These are phyloP conservation scores for Actenoides hombroni DNA, from an alignment of 2,113 vertebrate species.

Conservation along the genomic window DNA sequence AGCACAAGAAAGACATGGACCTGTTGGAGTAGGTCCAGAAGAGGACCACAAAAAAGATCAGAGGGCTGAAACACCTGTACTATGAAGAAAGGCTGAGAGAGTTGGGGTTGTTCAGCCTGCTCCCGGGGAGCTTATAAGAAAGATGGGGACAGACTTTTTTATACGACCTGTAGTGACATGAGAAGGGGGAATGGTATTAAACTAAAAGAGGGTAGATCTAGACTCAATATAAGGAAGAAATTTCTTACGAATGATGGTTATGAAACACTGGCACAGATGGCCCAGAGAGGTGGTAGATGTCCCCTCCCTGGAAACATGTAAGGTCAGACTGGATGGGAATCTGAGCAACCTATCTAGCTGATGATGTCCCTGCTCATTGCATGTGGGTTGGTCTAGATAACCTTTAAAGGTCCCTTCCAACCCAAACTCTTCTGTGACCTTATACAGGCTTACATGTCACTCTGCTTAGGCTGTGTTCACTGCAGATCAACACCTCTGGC, in stretches of 20 bases:
- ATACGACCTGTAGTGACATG: background rate
- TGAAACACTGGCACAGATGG: background rate
- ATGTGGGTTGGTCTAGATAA: background rate
- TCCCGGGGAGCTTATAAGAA: too few relatives aligned
- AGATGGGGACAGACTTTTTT: too few relatives aligned
- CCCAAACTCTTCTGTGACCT: background rate
- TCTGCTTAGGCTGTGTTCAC: background rate
- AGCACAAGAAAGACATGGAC: background rate
- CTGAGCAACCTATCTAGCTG: background rate
- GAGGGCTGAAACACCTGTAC: background rate
- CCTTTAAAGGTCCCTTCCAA: background rate
- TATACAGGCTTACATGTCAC: rapidly evolving
- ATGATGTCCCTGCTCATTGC: background rate
- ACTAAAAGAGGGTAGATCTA: background rate
- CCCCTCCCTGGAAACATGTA: background rate
- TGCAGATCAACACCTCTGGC: background rate
- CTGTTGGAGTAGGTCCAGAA: background rate
- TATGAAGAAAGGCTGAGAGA: background rate
- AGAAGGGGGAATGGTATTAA: background rate
- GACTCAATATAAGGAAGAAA: background rate
- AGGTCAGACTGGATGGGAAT: background rate
- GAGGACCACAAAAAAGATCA: background rate
- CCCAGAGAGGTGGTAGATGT: background rate
- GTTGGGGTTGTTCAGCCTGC: background rate
- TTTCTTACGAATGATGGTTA: background rate